phyloP scores from a whole-genome alignment of 2,797 vertebrate genomes.

The Orestias chungarensis region DNA sequence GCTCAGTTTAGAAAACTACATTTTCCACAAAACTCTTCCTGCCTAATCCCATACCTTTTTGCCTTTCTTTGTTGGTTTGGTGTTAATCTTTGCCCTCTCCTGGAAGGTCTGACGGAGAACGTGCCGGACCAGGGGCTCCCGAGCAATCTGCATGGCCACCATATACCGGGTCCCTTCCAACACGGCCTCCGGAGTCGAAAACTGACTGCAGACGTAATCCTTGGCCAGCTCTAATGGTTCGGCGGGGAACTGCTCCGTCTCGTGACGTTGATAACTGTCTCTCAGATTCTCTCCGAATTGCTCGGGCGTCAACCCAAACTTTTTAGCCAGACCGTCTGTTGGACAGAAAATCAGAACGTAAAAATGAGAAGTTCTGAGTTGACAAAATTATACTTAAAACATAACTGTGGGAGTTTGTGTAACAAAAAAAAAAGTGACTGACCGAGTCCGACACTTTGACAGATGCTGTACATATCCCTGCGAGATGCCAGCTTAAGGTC shows the following conservation, averaged over 20 bases:
- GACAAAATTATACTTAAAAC: background rate
- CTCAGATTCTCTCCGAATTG: conserved; percentile 98
- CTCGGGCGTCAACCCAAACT: conserved; percentile 97
- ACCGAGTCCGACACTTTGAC: conserved; percentile 95
- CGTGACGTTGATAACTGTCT: conserved; percentile 98
- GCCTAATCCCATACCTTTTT: conserved; percentile 84
- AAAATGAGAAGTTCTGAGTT: background rate
- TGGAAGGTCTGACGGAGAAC: conserved; percentile 98
- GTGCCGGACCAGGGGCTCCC: conserved; percentile 95
- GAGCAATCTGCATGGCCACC: conserved; percentile 98
- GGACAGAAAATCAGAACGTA: background rate
- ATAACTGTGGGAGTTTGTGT: background rate
- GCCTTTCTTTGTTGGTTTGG: conserved; percentile 95
- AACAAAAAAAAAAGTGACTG: conserved; percentile 42
- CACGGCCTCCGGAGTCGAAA: conserved; percentile 90
- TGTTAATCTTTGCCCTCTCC: conserved; percentile 97
- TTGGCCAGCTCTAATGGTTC: conserved; percentile 97
- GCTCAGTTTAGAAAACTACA: background rate
- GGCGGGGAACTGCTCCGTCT: conserved; percentile 98
- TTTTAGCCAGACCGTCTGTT: conserved; percentile 94
- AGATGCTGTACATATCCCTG: conserved; percentile 99
- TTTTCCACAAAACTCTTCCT: background rate
- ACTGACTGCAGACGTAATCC: conserved; percentile 98
- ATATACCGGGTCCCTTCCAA: conserved; percentile 98
- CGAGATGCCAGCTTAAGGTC: conserved; percentile 98